A percentile compares a stretch with the other conserved stretches of the same genome.
Conservation (phyloP, 2,888 invertebrate genomes). For the Nemurella pictetii region DNA sequence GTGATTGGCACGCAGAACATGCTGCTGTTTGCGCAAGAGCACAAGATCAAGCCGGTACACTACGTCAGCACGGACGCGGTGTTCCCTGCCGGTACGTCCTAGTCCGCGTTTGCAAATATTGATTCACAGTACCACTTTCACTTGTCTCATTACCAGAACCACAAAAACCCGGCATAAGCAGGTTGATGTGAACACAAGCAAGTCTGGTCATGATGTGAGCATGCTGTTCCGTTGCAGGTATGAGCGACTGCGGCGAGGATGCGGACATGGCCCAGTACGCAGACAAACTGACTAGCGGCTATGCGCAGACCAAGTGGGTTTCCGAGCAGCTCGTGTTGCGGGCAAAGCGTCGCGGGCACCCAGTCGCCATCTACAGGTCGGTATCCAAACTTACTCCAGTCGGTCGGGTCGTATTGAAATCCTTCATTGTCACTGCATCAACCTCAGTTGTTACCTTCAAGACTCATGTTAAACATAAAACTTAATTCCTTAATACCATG, state of each 20-base stretch:
- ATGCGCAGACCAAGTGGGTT: constrained; percentile 46
- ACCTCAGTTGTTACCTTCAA: too few species aligned
- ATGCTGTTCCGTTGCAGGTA: too few species aligned
- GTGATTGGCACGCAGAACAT: constrained; percentile 45
- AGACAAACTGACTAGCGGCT: constrained; percentile 43
- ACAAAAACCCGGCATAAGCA: too few species aligned
- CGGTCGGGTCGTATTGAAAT: too few species aligned
- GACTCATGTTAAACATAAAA: too few species aligned
- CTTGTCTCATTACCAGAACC: too few species aligned
- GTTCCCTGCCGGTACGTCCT: constrained; percentile 44
- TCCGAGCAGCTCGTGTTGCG: constrained; percentile 44
- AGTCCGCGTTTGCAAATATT: too few species aligned
- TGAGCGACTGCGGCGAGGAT: constrained; percentile 42
- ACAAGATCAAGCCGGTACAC: constrained; percentile 45
- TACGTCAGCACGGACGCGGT: constrained; percentile 45
- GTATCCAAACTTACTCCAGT: not conserved
- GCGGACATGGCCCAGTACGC: constrained; percentile 42
- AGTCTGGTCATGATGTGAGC: too few species aligned
- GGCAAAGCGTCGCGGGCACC: constrained; percentile 43
- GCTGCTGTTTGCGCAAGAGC: constrained; percentile 42
- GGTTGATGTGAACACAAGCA: too few species aligned
- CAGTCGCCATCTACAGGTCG: constrained; percentile 44
- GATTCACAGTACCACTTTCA: too few species aligned
- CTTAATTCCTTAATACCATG: too few species aligned
- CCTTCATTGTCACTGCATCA: too few species aligned